phyloP scores from a whole-genome alignment of 2,797 vertebrate genomes.

The Mormyrops boulengeri region DNA sequence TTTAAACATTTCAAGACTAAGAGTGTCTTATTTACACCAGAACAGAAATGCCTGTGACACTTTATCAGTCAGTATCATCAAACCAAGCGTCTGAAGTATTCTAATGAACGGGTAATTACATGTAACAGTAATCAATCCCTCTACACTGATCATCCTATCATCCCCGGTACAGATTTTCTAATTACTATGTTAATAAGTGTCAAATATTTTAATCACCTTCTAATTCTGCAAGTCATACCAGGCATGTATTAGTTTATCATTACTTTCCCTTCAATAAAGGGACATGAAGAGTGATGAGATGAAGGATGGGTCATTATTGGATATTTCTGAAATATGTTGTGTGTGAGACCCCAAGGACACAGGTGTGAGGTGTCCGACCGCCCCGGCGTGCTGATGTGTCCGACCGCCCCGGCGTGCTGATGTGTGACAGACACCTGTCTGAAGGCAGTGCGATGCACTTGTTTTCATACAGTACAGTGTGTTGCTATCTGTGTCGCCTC shows the following conservation, averaged over 20 bases:
- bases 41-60: background rate
- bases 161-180: background rate
- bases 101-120: background rate
- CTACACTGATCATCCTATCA: slow-evolving; percentile 1
- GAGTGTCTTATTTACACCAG: background rate
- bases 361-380: background rate
- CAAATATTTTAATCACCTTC: background rate
- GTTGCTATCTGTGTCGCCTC: background rate
- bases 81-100: background rate
- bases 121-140: background rate
- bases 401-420: background rate
- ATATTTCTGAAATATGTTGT: background rate
- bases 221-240: background rate
- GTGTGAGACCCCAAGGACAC: background rate
- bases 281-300: background rate
- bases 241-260: background rate
- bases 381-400: background rate
- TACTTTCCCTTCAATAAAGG: background rate
- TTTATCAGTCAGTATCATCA: background rate
- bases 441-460: background rate
- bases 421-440: background rate
- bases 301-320: background rate
- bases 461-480: background rate
- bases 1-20: background rate
- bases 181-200: background rate